Conservation (phyloP, 2,797 vertebrate species). For the Thunnus albacares region DNA sequence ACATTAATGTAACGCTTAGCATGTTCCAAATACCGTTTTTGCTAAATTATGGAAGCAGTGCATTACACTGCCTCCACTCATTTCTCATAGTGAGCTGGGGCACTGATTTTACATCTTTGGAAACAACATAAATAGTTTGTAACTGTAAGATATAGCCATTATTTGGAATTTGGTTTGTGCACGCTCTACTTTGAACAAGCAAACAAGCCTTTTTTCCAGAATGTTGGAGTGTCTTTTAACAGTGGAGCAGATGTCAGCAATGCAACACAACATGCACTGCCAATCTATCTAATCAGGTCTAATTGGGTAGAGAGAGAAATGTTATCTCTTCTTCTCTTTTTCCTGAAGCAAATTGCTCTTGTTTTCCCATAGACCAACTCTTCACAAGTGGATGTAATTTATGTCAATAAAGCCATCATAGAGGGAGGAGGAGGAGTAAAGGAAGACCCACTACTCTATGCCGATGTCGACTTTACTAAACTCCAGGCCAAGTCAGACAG, state of each 20-base stretch:
- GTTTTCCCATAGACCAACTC: slow-evolving; percentile 45
- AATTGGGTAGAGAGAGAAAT: rapidly evolving
- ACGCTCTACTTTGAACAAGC: neutral
- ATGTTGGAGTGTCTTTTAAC: neutral
- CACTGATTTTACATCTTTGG: no score
- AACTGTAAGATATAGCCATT: no score
- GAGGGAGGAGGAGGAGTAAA: neutral
- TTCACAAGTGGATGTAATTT: slow-evolving; percentile 39
- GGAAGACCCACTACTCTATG: slow-evolving; percentile 40
- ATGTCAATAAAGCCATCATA: slow-evolving; percentile 40
- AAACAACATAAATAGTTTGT: no score
- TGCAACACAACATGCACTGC: neutral
- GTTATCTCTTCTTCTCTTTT: neutral
- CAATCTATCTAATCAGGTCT: neutral
- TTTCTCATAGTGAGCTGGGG: no score
- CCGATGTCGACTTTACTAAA: slow-evolving; percentile 48
- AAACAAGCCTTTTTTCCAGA: neutral
- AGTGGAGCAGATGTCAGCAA: neutral
- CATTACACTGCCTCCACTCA: no score
- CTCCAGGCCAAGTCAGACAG: slow-evolving; percentile 25
- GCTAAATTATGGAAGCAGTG: no score
- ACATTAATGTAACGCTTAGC: no score
- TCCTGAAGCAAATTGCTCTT: neutral
- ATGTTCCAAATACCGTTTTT: neutral
- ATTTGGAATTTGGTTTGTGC: neutral